Percentiles rank a stretch among this genome's conserved stretches.
These are phyloP conservation scores for Monochamus saltuarius DNA, from an alignment of 1,140 invertebrate species.

Conservation along the genomic window DNA sequence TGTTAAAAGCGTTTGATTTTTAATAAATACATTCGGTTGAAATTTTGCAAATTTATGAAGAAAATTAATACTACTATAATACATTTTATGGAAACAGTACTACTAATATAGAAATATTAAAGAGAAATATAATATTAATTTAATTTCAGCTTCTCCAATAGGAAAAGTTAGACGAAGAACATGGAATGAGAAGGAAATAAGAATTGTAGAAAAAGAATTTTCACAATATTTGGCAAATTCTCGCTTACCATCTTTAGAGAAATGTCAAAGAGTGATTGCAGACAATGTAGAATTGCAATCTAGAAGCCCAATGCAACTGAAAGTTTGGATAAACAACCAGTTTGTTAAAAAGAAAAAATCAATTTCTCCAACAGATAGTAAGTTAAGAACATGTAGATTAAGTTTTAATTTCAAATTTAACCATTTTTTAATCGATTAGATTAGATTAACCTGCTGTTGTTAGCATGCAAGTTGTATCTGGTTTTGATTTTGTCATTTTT, in stretches of 20 bases:
- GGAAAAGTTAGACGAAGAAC: not conserved
- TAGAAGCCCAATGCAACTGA: not conserved
- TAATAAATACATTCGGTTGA: no score
- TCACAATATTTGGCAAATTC: not conserved
- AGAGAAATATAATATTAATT: no score
- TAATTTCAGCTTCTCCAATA: conserved; percentile 9
- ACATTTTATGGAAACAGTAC: no score
- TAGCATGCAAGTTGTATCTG: no score
- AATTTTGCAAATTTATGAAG: no score
- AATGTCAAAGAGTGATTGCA: not conserved
- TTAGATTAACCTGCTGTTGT: not conserved
- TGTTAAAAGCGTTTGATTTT: no score
- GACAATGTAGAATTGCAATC: not conserved
- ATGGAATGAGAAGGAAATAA: not conserved
- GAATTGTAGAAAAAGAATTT: not conserved
- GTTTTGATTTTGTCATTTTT: not conserved
- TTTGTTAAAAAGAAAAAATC: no score
- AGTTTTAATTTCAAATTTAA: not conserved
- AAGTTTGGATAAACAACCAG: no score
- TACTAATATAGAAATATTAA: no score
- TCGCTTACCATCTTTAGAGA: not conserved
- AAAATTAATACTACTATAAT: no score
- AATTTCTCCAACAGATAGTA: no score
- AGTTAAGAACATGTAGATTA: no score
- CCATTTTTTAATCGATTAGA: not conserved